These are phyloP conservation scores for Plebejus argus DNA, from an alignment of 2,888 invertebrate genomes.

Conservation along the genomic window DNA sequence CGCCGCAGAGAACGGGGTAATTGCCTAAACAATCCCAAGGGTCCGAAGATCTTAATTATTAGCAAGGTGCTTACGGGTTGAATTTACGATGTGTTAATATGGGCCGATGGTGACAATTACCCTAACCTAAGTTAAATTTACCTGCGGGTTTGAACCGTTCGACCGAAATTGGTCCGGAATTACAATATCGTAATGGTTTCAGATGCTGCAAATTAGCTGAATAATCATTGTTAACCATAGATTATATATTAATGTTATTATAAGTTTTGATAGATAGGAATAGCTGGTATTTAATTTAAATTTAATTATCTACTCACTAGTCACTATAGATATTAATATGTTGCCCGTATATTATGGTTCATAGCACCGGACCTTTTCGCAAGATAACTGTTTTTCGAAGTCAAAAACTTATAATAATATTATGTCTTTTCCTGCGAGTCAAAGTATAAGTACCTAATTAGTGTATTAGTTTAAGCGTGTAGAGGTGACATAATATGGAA, in stretches of 20 bases:
- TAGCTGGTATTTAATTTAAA: not conserved
- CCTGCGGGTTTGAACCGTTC: slow-evolving; percentile 54
- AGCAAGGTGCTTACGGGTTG: slow-evolving; percentile 75
- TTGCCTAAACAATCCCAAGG: slow-evolving; percentile 53
- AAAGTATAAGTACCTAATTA: no score
- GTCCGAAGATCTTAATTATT: slow-evolving; percentile 73
- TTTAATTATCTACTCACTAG: not conserved
- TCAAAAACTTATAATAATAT: no score
- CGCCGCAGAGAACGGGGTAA: slow-evolving; percentile 60
- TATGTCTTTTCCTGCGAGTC: no score
- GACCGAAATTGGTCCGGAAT: slow-evolving; percentile 26
- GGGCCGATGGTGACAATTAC: slow-evolving; percentile 66
- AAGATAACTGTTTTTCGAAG: no score
- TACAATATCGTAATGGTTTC: slow-evolving; percentile 23
- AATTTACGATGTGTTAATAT: slow-evolving; percentile 78
- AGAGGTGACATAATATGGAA: no score
- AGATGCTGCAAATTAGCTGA: slow-evolving; percentile 20
- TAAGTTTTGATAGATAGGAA: not conserved
- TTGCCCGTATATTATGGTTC: no score
- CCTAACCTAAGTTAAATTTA: slow-evolving; percentile 73
- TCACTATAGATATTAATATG: no score
- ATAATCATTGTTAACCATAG: not conserved
- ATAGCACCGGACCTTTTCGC: no score
- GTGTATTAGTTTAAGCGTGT: no score
- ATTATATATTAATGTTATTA: not conserved